phyloP scores from a whole-genome alignment of 2,888 invertebrate species.

The Nephrotoma appendiculata region DNA sequence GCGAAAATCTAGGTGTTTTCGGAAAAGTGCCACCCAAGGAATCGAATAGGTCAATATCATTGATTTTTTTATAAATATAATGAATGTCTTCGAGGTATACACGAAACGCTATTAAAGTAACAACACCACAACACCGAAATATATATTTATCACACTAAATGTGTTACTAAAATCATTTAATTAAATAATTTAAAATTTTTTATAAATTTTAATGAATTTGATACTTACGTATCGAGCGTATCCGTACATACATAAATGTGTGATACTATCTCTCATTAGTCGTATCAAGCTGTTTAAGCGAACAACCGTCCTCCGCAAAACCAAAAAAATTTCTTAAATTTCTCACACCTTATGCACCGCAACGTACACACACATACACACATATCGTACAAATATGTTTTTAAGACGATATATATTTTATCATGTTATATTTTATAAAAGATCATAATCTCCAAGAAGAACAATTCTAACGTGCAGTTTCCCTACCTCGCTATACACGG shows the following conservation, averaged over 20 bases:
- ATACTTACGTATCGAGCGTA: background rate
- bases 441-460: background rate
- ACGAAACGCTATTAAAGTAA: background rate
- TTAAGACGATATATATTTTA: background rate
- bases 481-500: background rate
- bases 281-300: background rate
- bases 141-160: background rate
- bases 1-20: too few relatives aligned
- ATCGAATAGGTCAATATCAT: too few relatives aligned
- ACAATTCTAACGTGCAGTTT: background rate
- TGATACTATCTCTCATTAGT: background rate
- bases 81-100: background rate
- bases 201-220: background rate
- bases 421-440: background rate
- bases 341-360: background rate
- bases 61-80: background rate
- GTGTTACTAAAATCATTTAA: background rate
- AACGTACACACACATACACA: background rate
- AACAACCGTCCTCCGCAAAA: background rate
- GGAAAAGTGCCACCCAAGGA: too few relatives aligned
- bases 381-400: background rate
- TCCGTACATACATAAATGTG: background rate
- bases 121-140: background rate
- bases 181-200: background rate
- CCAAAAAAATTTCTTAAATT: background rate